Conservation (phyloP, 2,888 invertebrate species). For the Caenorhabditis sp. region DNA sequence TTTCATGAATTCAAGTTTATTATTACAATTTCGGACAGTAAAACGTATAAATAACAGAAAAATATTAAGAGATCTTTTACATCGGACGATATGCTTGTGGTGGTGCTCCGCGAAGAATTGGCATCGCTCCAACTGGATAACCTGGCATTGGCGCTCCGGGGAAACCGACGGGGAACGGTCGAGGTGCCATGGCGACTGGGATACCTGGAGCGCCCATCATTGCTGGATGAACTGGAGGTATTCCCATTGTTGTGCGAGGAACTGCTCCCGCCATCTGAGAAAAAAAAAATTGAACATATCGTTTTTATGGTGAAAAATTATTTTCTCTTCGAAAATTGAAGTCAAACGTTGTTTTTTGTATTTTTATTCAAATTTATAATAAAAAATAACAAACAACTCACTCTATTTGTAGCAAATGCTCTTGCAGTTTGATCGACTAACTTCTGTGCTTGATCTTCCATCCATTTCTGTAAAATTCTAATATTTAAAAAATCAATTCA, state of each 20-base stretch:
- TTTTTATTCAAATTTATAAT: too few relatives aligned
- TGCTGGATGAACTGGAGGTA: conserved; percentile 27
- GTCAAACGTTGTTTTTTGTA: too few relatives aligned
- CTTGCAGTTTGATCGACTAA: conserved; percentile 81
- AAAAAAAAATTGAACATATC: too few relatives aligned
- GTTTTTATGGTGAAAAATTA: too few relatives aligned
- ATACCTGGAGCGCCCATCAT: conserved; percentile 43
- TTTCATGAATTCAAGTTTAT: too few relatives aligned
- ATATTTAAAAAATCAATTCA: too few relatives aligned
- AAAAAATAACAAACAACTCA: too few relatives aligned
- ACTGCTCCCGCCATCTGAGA: conserved; percentile 42
- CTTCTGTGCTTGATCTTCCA: conserved; percentile 99
- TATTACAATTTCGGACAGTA: background rate
- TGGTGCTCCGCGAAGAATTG: conserved; percentile 32
- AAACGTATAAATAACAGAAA: conserved; percentile 1
- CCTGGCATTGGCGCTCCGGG: conserved; percentile 33
- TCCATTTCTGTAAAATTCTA: conserved; percentile 81
- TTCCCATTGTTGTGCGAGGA: conserved; percentile 44
- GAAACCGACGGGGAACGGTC: conserved; percentile 36
- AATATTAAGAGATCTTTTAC: background rate
- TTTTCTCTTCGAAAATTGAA: background rate
- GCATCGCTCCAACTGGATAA: conserved; percentile 40
- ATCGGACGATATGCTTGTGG: conserved; percentile 8
- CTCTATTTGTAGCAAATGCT: conserved; percentile 51
- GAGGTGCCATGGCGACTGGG: conserved; percentile 24